Evolutionary conservation across 2,888 invertebrate species (phyloP), one percentile per base, ranked within the genome.

Genomic region (Mayetiola destructor): DNA sequence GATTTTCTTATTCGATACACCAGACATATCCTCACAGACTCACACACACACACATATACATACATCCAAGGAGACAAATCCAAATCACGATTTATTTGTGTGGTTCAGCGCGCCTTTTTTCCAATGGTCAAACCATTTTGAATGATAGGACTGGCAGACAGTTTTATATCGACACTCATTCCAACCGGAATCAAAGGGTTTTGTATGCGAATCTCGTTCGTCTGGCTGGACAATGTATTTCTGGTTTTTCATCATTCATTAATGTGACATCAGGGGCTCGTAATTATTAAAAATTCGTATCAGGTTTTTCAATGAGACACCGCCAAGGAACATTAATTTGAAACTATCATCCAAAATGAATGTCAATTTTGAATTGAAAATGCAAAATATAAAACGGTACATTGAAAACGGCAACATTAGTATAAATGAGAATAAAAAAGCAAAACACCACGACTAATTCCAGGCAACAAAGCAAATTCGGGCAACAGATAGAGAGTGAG

Each of bases 1-100:
- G 27, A 48, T 48, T 48, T 48, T 48, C 48, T 48, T 48, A 48
- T 48, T 48, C 48, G 27, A 48, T 39, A 10, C 27, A 27, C 27
- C 48, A 48, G 48, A 48, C 48, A 48, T 48, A 5, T 23, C 23
- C n/a, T 48, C 48, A 16, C 9, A n/a, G n/a, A n/a, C n/a, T n/a
- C n/a, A n/a, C n/a, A n/a, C n/a, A n/a, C n/a, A n/a, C n/a, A n/a
- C n/a, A n/a, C n/a, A n/a, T n/a, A n/a, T n/a, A n/a, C n/a, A n/a
- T n/a, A n/a, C n/a, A n/a, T n/a, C n/a, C n/a, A n/a, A n/a, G n/a
- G n/a, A n/a, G n/a, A n/a, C n/a, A n/a, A n/a, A n/a, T n/a, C n/a
- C n/a, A n/a, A n/a, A n/a, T n/a, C n/a, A n/a, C n/a, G n/a, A 23
- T 8, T 2, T 2, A 12, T 21, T 2, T 23, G 42, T 23, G 21